Conservation (phyloP, 2,797 vertebrate genomes). For the Scyliorhinus canicula region DNA sequence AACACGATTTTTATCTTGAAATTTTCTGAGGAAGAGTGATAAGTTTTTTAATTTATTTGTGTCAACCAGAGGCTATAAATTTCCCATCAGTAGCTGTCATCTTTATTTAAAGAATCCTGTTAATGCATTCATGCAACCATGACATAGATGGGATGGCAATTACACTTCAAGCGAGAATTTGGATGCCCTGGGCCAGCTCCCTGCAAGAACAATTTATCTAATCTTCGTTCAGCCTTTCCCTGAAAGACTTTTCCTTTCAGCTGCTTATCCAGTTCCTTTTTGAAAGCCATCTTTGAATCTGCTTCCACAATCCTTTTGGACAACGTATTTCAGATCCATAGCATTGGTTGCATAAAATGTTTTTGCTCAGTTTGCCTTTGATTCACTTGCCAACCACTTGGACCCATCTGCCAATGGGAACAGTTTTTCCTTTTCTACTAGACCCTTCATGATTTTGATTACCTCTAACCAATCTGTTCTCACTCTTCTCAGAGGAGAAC, state of each 20-base stretch:
- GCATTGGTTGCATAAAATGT: background rate
- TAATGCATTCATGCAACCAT: background rate
- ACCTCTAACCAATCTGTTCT: background rate
- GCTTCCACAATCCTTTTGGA: background rate
- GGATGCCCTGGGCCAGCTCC: background rate
- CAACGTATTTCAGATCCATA: background rate
- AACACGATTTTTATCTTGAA: conserved; percentile 4
- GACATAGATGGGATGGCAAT: background rate
- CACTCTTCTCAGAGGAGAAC: background rate
- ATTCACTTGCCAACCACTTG: background rate
- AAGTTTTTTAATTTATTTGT: background rate
- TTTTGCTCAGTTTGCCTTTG: background rate
- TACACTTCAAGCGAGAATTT: background rate
- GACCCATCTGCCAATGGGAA: background rate
- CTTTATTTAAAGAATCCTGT: background rate
- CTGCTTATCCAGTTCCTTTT: background rate
- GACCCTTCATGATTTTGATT: background rate
- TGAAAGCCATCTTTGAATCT: background rate
- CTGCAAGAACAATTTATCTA: background rate
- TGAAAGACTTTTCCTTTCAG: background rate
- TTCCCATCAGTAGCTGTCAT: background rate
- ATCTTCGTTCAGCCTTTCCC: background rate
- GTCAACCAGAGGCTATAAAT: background rate
- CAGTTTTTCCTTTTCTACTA: background rate
- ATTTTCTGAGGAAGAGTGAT: background rate